phyloP scores from a whole-genome alignment of 2,888 invertebrate genomes.

The Apodemia mormo region DNA sequence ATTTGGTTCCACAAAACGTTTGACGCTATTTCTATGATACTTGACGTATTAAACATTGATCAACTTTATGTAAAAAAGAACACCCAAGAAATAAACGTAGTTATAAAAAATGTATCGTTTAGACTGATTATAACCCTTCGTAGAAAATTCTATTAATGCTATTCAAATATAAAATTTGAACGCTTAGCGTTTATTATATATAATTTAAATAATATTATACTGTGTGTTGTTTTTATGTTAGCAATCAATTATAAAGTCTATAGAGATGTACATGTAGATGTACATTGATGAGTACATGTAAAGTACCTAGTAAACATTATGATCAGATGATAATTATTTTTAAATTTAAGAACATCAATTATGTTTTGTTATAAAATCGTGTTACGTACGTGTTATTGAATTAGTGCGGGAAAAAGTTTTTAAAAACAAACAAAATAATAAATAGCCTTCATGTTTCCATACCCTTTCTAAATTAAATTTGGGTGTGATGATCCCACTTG shows the following conservation, averaged over 20 bases:
- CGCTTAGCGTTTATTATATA: neutral
- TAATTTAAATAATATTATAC: neutral
- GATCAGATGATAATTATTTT: neutral
- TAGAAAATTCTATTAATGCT: constrained; percentile 17
- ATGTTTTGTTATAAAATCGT: constrained; percentile 24
- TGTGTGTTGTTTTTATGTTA: neutral
- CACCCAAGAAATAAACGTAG: constrained; percentile 18
- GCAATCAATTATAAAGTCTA: neutral
- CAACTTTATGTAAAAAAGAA: constrained; percentile 19
- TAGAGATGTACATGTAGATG: neutral
- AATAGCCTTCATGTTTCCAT: constrained; percentile 62
- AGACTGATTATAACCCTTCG: constrained; percentile 10
- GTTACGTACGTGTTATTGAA: constrained; percentile 44
- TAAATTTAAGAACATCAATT: constrained; percentile 10
- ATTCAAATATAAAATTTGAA: neutral
- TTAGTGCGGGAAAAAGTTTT: constrained; percentile 50
- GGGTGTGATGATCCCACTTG: constrained; percentile 75
- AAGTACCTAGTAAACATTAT: no score
- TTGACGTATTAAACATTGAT: constrained; percentile 13
- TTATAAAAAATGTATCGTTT: constrained; percentile 5
- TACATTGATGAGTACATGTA: no score
- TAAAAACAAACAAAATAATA: constrained; percentile 75
- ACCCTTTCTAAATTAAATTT: constrained; percentile 77
- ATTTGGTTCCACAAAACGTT: constrained; percentile 70
- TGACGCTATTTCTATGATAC: constrained; percentile 62